Conservation (phyloP, 2,113 vertebrate species). For the Zapornia atra region DNA sequence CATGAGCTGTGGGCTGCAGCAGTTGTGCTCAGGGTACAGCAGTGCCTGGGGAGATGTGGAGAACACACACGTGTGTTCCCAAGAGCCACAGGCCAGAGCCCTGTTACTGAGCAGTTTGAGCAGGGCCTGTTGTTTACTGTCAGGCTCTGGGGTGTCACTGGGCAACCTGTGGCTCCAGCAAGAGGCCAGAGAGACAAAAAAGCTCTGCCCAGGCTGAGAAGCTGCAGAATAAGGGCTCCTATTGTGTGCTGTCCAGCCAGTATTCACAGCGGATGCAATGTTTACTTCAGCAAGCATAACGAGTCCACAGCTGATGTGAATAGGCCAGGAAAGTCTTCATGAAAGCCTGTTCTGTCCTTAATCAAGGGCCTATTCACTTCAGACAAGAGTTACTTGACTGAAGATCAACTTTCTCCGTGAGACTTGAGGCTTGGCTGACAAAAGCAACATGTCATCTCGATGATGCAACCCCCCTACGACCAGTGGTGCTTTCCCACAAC, state of each 20-base stretch:
- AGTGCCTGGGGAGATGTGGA: not conserved
- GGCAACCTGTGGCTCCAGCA: not conserved
- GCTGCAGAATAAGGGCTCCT: not conserved
- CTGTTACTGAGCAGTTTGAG: not conserved
- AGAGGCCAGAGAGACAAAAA: not conserved
- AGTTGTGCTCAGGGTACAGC: not conserved
- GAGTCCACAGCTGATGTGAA: not conserved
- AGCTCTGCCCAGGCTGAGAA: not conserved
- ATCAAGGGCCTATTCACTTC: not conserved
- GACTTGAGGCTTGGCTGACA: not conserved
- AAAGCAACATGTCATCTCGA: not conserved
- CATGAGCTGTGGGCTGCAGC: fast-evolving
- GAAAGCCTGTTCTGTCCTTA: not conserved
- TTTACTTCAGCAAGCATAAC: not conserved
- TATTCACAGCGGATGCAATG: not conserved
- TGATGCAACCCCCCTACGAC: fast-evolving
- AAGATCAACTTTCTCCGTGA: not conserved
- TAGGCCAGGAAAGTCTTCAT: not conserved
- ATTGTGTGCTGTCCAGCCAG: not conserved
- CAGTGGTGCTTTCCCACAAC: not conserved
- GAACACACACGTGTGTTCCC: too few species aligned
- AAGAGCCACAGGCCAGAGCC: too few species aligned
- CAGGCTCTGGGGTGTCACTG: not conserved
- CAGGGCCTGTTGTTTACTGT: too few species aligned
- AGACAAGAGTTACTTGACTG: not conserved